Conservation (phyloP, 92 coral and sea anemone genomes). For the Chrysogorgia sp. region DNA sequence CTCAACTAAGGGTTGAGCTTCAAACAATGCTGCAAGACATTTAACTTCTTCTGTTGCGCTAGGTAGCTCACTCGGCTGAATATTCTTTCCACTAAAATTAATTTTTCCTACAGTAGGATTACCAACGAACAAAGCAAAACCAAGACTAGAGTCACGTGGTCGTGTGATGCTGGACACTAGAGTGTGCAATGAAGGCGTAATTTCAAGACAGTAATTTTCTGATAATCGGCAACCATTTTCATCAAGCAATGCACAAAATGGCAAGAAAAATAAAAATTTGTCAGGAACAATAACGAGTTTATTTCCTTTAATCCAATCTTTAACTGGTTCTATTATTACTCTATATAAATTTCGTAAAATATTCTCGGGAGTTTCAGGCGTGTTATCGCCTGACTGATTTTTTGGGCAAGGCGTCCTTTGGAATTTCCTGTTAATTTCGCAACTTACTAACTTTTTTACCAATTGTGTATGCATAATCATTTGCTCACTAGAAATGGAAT, state of each 20-base stretch:
- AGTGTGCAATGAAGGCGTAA: conserved; percentile 51
- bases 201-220: conserved; percentile 26
- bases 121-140: conserved; percentile 48
- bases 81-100: conserved; percentile 3
- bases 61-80: conserved; percentile 21
- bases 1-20: conserved; percentile 20
- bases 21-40: background rate
- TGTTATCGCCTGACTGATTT: conserved; percentile 23
- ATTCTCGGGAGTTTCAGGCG: conserved; percentile 19
- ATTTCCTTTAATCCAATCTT: too few species aligned
- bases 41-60: conserved; percentile 44
- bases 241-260: conserved; percentile 48
- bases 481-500: background rate
- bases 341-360: too few species aligned
- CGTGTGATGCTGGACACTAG: conserved; percentile 16
- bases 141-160: background rate
- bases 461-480: background rate
- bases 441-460: background rate
- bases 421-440: too few species aligned
- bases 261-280: conserved; percentile 36
- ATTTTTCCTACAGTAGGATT: conserved; percentile 49
- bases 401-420: background rate
- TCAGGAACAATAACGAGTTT: too few species aligned
- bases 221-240: conserved; percentile 14
- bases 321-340: too few species aligned